These are phyloP conservation scores for Archips crataeganus DNA, from an alignment of 2,888 invertebrate species.

Conservation along the genomic window DNA sequence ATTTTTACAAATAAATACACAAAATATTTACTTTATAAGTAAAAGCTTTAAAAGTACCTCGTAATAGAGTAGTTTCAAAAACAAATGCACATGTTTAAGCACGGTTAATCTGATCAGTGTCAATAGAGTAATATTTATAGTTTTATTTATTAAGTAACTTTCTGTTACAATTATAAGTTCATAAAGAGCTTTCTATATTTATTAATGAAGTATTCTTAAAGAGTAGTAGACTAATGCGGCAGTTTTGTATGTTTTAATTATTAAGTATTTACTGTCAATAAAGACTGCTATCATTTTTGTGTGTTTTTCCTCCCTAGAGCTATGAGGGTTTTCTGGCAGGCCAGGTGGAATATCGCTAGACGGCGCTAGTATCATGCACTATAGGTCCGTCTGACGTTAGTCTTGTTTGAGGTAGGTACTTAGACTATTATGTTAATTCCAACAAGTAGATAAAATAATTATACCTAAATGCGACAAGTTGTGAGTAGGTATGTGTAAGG, in stretches of 20 bases:
- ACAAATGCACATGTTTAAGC: neutral
- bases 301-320: neutral
- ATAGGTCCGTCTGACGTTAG: too few relatives aligned
- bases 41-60: slow-evolving; percentile 59
- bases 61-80: slow-evolving; percentile 41
- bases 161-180: neutral
- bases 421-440: too few relatives aligned
- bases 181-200: slow-evolving; percentile 57
- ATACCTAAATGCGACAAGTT: too few relatives aligned
- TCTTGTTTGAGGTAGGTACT: too few relatives aligned
- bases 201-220: slow-evolving; percentile 65
- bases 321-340: too few relatives aligned
- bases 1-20: slow-evolving; percentile 31
- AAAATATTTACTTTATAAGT: slow-evolving; percentile 22
- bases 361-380: too few relatives aligned
- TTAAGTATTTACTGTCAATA: slow-evolving; percentile 73
- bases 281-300: slow-evolving; percentile 70
- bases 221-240: slow-evolving; percentile 47
- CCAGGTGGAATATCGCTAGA: too few relatives aligned
- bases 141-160: slow-evolving; percentile 19
- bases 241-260: slow-evolving; percentile 49
- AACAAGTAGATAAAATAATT: too few relatives aligned
- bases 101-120: neutral
- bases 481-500: too few relatives aligned
- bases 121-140: slow-evolving; percentile 9